Evolutionary conservation across 2,797 vertebrate genomes (phyloP).

Genomic region (Lagocephalus sceleratus): DNA sequence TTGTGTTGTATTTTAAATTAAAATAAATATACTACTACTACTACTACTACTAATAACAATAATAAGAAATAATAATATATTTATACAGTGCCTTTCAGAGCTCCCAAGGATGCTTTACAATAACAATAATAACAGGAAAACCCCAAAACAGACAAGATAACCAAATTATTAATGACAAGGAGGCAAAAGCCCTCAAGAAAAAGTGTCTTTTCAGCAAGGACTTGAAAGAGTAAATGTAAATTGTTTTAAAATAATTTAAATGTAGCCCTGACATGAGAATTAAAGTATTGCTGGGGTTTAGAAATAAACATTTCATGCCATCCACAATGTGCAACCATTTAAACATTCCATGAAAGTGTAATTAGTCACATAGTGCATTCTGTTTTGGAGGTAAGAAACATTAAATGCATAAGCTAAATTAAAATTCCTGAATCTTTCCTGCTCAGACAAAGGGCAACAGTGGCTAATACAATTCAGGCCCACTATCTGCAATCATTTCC

Average conservation of each 20-base stretch:
- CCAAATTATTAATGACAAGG: too few species aligned
- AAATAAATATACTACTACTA: conserved; percentile 22
- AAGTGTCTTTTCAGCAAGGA: too few species aligned
- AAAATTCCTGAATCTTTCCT: conserved; percentile 36
- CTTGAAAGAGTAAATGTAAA: too few species aligned
- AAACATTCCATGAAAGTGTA: conserved; percentile 59
- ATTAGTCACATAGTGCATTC: conserved; percentile 56
- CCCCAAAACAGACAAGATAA: too few species aligned
- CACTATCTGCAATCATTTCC: conserved; percentile 5
- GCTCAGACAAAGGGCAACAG: conserved; percentile 35
- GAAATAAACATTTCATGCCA: conserved; percentile 66
- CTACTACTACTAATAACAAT: too few species aligned
- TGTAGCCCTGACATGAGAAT: conserved; percentile 38
- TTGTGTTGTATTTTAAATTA: conserved; percentile 17
- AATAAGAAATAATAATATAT: too few species aligned
- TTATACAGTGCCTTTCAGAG: too few species aligned
- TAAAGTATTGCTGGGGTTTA: conserved; percentile 50
- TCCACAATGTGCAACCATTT: conserved; percentile 59
- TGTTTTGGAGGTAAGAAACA: conserved; percentile 32
- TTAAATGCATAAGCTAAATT: conserved; percentile 33
- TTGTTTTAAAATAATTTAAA: too few species aligned
- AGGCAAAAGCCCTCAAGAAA: too few species aligned
- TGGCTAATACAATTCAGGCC: conserved; percentile 39
- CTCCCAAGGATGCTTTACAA: too few species aligned
- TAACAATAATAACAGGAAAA: too few species aligned